Evolutionary conservation across 92 coral and sea anemone genomes (phyloP), one percentile per base, ranked within the genome.

Genomic region (Blastomussa wellsi): DNA sequence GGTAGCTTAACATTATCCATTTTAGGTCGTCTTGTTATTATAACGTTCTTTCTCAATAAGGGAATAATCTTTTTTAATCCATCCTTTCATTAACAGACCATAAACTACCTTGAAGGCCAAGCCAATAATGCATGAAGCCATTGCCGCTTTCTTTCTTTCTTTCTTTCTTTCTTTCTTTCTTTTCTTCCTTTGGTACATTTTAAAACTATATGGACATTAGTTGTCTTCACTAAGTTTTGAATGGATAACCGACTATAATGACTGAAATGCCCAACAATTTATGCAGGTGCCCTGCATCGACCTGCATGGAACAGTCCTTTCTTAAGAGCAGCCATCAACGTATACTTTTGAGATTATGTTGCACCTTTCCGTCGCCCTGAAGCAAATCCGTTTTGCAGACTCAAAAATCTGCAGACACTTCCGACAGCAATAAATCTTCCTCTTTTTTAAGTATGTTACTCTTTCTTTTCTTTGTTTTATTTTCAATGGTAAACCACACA

Each of bases 391-490:
- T 76, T 32, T 48, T 1, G 19, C 62, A 35, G 13, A 14, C 24
- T 33, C 62, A 1, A 29, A 76, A 52, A 53, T 57, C 65, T 57
- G 65, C 31, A 49, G 60, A 52, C 22, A 76, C 80, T 76, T 76
- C 80, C 79, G 66, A 76, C 80, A 16, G 66, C 66, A 33, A 49
- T 48, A 76, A 76, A 48, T 76, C n/a, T 32, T 36, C 20, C 2
- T 67, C 38, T 31, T 0, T 59, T 59, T 16, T 53, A n/a, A 29
- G 3, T 13, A 28, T 9, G 19, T 22, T 17, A 17, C 14, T 13
- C 41, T 0, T 35, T 10, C 72, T 31, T 17, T 12, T 15, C 17
- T 7, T 67, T 16, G 37, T 2, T 67, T 33, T 3, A 57, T 16
- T 51, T 51, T 51, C 22, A 51, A 22, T 51, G 19, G 57, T 22